Evolutionary conservation across 1,140 invertebrate species (phyloP), one percentile per base, ranked within the genome.

Genomic region (Caenorhabditis brenneri): DNA sequence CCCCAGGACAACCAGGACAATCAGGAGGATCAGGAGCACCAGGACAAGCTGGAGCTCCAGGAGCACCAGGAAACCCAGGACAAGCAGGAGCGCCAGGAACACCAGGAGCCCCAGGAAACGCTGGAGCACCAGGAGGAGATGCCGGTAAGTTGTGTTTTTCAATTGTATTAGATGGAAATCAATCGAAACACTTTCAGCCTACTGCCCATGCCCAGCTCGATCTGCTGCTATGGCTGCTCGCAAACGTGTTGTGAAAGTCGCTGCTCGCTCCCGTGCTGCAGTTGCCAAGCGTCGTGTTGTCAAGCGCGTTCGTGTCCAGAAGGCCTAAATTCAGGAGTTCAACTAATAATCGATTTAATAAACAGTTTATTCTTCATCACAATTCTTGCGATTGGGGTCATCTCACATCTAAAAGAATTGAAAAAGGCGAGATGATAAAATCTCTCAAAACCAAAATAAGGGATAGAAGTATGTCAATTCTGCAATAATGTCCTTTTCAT

Each of bases 41-140:
- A 24, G 81, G 81, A 46, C 55, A 9, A 42, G 51, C 58, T 16
- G 81, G 81, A 69, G 15, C 51, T 0, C 55, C 55, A 24, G 81
- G 81, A 82, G 36, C 55, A n/a, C 42, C 46, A 46, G 81, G 81
- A 49, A 36, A 58, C 19, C 58, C 81, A 19, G 81, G 81, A 46
- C 55, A 58, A 39, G 58, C 39, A 12, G 81, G 81, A 65, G 22
- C 24, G 15, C 46, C 46, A 16, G 81, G 81, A 31, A 65, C 36
- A 12, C 55, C 55, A 36, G 81, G 81, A 48, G 36, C 36, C 0
- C 55, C 60, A 42, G 81, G 81, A 82, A 46, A 82, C 16, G 6
- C 58, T 29, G 81, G 81, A 69, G 15, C 36, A 16, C 81, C 81
- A 33, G 81, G 81, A 82, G 65, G 65, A 42, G 65, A 74, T 74